phyloP scores from a whole-genome alignment of 1,140 invertebrate genomes.

The Conus betulinus region DNA sequence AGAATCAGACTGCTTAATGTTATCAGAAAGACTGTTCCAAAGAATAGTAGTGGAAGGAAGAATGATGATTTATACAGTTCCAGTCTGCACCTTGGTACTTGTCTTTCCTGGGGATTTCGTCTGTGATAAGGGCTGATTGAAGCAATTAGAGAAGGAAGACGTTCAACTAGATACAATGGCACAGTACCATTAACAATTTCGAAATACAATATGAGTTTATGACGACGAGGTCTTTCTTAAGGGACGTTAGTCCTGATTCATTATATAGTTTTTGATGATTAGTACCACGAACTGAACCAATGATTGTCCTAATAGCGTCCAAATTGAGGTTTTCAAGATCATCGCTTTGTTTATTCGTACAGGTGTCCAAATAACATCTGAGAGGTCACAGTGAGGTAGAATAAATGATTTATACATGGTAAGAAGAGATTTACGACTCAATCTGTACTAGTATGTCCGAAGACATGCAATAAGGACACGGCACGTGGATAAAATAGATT shows the following conservation, averaged over 20 bases:
- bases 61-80: background rate
- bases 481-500: background rate
- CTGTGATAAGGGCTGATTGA: conserved; percentile 8
- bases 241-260: conserved; percentile 15
- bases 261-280: conserved; percentile 16
- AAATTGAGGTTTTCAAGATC: conserved; percentile 18
- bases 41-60: background rate
- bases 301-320: conserved; percentile 19
- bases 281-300: background rate
- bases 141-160: background rate
- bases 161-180: background rate
- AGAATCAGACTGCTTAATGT: background rate
- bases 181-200: background rate
- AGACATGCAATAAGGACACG: background rate
- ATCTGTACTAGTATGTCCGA: background rate
- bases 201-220: background rate
- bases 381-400: conserved; percentile 16
- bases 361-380: conserved; percentile 12
- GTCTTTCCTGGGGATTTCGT: background rate
- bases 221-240: background rate
- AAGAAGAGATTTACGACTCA: background rate
- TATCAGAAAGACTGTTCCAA: background rate
- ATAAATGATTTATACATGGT: conserved; percentile 25
- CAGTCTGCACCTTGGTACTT: background rate
- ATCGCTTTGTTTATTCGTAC: background rate